Evolutionary conservation across 2,888 invertebrate genomes (phyloP), one percentile per base, ranked within the genome.

Genomic region (Diarsia brunnea): DNA sequence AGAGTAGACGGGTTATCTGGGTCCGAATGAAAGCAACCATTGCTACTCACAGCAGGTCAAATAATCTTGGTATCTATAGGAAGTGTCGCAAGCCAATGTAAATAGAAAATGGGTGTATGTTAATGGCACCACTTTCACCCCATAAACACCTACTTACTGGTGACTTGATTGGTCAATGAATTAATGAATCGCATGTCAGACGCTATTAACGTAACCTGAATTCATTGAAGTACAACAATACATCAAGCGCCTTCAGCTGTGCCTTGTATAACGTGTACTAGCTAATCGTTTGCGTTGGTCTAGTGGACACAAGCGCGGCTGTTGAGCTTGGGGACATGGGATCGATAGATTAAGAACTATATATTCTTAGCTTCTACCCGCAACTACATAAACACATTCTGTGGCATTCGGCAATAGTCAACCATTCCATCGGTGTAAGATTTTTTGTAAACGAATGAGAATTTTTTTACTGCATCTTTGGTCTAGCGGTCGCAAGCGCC

Each of bases 141-240:
- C 47, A 58, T 51, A 24, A 31, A 64, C 55, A 72, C 21, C 47
- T 69, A 45, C 80, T 45, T 69, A 21, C 80, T 31, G 43, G 16
- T 45, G 43, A 72, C 45, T 58, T 45, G 77, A 51, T 79, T 51
- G 58, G 64, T 64, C 31, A 43, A 24, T 72, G 27, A 53, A 61
- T 45, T 58, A 55, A 24, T 72, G 27, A 38, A 47, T 45, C 51
- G 64, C 77, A 49, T 77, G 77, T 24, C 64, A 14, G 24, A 51
- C 43, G 2, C 55, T 79, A 77, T 79, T 77, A 72, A 77, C 55
- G 64, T 49, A 79, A 79, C 61, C n/a, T 49, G 19, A 49, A 21
- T 72, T 4, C 12, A 16, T 24, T 72, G 16, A 4, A 43, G 53
- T 49, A 4, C n/a, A 58, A 43, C 43, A 27, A 65, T 77, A 64